Percentiles rank a stretch among this genome's conserved stretches.
These are phyloP conservation scores for Axea sp. DNA, from an alignment of 2,888 invertebrate genomes.

Conservation along the genomic window DNA sequence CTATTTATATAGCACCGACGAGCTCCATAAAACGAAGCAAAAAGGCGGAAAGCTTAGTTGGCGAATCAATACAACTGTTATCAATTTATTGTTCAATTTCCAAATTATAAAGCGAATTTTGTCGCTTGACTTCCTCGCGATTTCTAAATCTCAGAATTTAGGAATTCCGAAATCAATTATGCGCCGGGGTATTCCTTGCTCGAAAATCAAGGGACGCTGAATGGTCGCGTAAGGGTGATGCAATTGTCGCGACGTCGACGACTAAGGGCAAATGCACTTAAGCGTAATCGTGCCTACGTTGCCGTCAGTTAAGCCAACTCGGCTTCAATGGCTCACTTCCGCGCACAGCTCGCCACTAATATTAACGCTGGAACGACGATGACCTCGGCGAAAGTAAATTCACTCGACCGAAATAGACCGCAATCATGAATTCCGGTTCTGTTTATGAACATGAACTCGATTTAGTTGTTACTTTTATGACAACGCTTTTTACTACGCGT, in stretches of 20 bases:
- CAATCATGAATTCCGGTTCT: conserved; percentile 52
- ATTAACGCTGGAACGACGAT: conserved; percentile 60
- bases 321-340: conserved; percentile 64
- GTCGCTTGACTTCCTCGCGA: too few relatives aligned
- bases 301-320: conserved; percentile 60
- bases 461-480: conserved; percentile 21
- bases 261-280: conserved; percentile 71
- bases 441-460: conserved; percentile 43
- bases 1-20: conserved; percentile 69
- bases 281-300: conserved; percentile 69
- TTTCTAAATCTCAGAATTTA: conserved; percentile 10
- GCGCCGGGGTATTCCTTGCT: conserved; percentile 15
- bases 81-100: conserved; percentile 53
- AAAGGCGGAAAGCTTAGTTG: conserved; percentile 52
- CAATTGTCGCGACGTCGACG: conserved; percentile 62
- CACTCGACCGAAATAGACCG: conserved; percentile 61
- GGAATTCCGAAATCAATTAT: conserved; percentile 39
- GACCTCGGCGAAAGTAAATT: conserved; percentile 63
- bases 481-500: too few relatives aligned
- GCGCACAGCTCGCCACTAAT: conserved; percentile 59
- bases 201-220: conserved; percentile 19
- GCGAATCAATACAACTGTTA: conserved; percentile 37
- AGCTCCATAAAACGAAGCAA: conserved; percentile 35
- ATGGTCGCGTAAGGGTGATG: conserved; percentile 54
- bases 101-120: too few relatives aligned